Conservation (phyloP, 1,140 invertebrate genomes). For the Glomeris maerens region DNA sequence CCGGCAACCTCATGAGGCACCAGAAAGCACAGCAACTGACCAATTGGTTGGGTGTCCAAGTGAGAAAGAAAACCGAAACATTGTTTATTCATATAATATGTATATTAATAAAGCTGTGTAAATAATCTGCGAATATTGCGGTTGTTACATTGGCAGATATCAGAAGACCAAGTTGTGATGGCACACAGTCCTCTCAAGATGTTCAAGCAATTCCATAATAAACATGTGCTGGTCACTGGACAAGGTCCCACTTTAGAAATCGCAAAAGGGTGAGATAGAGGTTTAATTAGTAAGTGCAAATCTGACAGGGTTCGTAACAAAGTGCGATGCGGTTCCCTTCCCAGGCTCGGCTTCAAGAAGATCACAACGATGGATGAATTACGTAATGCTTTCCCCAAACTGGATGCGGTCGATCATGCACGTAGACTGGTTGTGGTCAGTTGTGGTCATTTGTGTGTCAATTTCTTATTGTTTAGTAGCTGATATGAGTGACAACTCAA, state of each 20-base stretch:
- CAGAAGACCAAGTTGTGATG: constrained; percentile 51
- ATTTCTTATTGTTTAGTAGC: too few relatives aligned
- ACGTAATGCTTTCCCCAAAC: constrained; percentile 43
- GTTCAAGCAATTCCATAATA: constrained; percentile 47
- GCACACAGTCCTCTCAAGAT: constrained; percentile 52
- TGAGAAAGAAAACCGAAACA: constrained; percentile 23
- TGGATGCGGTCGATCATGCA: constrained; percentile 54
- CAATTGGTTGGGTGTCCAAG: constrained; percentile 45
- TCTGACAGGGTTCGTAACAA: too few relatives aligned
- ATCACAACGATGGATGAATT: constrained; percentile 47
- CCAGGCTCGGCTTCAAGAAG: constrained; percentile 48
- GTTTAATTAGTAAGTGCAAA: too few relatives aligned
- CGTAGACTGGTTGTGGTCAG: constrained; percentile 36
- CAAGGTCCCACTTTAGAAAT: constrained; percentile 50
- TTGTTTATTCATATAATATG: background rate
- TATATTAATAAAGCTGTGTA: background rate
- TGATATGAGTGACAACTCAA: too few relatives aligned
- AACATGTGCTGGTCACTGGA: constrained; percentile 50
- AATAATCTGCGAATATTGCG: too few relatives aligned
- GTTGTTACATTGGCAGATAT: constrained; percentile 28
- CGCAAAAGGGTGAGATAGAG: constrained; percentile 40
- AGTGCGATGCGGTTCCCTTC: background rate
- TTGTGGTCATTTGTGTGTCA: too few relatives aligned
- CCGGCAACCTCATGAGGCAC: constrained; percentile 41
- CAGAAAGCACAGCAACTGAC: constrained; percentile 48